Evolutionary conservation across 2,113 vertebrate species (phyloP), one percentile per base, ranked within the genome.

Genomic region (Callipepla californica): DNA sequence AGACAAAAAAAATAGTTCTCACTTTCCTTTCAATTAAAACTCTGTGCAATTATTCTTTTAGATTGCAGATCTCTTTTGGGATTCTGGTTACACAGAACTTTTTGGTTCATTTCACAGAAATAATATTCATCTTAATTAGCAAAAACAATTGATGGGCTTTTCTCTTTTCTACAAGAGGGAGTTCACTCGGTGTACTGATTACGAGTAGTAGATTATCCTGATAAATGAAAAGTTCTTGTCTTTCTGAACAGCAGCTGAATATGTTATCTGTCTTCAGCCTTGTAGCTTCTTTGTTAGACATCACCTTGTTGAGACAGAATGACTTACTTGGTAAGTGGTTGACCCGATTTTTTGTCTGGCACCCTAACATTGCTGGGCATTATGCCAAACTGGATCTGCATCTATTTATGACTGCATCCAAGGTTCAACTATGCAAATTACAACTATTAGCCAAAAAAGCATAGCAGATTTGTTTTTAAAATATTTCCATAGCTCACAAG

Each of bases 101-200:
- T 98, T 97, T 96, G 97, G 97, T 98, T 98, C 98, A 97, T 98
- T 98, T 97, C 96, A 97, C 95, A 97, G 82, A 96, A 97, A 98
- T 98, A 97, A 97, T 97, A 98, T 97, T 98, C 97, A 96, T 98
- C 97, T 98, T 98, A 98, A 98, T 99, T 99, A 98, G 98, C 90
- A 97, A 98, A 98, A 98, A 98, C 96, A 98, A 98, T 98, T 98
- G 97, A 98, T 97, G 95, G 94, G 75, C 67, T 98, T 97, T 98
- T 97, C 94, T 91, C 76, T 92, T 96, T 95, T 83, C 93, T 96
- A 95, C 91, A 97, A 96, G 90, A 98, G 96, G 96, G 97, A 98
- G 97, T 98, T 98, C 96, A 94, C 75, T 96, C 62, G 19, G 92
- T 81, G 63, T 75, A 89, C 96, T 97, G 96, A 97, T 98, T 98